A percentile compares a stretch with the other conserved stretches of the same genome.
phyloP scores from a whole-genome alignment of 2,888 invertebrate genomes.

The Pyrochroa serraticornis region DNA sequence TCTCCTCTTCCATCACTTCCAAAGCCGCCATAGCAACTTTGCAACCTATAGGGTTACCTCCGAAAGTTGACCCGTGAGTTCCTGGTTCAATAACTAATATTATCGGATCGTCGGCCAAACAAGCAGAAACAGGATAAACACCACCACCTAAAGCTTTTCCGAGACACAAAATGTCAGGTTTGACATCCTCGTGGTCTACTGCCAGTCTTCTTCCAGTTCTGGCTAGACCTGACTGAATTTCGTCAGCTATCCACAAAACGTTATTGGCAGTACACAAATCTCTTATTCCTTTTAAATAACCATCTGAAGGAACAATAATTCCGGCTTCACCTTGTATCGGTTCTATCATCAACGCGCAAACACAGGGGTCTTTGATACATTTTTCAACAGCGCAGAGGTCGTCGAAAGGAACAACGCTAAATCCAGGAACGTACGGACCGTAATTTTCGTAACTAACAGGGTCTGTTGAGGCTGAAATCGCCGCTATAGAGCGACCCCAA shows the following conservation, averaged over 20 bases:
- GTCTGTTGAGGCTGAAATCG: conserved; percentile 79
- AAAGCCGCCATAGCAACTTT: conserved; percentile 77
- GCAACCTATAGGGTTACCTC: conserved; percentile 82
- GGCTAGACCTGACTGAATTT: conserved; percentile 84
- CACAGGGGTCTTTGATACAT: conserved; percentile 66
- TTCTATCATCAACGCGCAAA: conserved; percentile 85
- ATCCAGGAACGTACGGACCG: conserved; percentile 83
- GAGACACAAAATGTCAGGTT: conserved; percentile 77
- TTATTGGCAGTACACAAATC: conserved; percentile 78
- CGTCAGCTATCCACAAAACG: conserved; percentile 83
- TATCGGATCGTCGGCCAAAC: conserved; percentile 73
- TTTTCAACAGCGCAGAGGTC: conserved; percentile 74
- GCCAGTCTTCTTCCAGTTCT: conserved; percentile 79
- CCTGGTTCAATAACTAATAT: conserved; percentile 75
- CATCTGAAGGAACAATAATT: conserved; percentile 74
- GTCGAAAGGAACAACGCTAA: conserved; percentile 75
- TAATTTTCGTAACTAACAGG: conserved; percentile 72
- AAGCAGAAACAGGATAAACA: conserved; percentile 73
- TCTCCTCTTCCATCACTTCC: conserved; percentile 76
- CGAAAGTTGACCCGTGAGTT: conserved; percentile 83
- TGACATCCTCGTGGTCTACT: conserved; percentile 75
- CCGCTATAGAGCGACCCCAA: conserved; percentile 83
- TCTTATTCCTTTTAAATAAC: conserved; percentile 73
- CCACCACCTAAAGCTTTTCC: conserved; percentile 86
- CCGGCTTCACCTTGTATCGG: conserved; percentile 90